phyloP scores from a whole-genome alignment of 2,113 vertebrate genomes.

The Elgaria multicarinata region DNA sequence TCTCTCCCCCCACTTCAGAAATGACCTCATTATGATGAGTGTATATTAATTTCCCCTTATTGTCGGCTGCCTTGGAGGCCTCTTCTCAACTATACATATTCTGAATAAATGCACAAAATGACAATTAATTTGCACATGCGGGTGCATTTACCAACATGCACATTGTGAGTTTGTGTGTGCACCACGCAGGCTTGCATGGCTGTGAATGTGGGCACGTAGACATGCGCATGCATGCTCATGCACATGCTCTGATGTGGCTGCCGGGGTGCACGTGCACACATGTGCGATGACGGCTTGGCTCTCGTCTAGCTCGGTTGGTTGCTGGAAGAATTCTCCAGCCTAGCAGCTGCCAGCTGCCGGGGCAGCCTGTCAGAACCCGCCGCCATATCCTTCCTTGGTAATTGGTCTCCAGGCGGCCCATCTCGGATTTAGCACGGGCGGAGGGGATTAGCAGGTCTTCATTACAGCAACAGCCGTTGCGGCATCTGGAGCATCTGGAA shows the following conservation, averaged over 20 bases:
- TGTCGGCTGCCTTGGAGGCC: no score
- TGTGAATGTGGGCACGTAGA: no score
- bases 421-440: background rate
- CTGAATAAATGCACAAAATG: no score
- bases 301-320: no score
- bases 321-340: background rate
- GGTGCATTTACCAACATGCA: no score
- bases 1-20: no score
- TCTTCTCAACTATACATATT: no score
- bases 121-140: no score
- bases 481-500: background rate
- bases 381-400: background rate
- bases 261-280: background rate
- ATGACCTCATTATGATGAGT: no score
- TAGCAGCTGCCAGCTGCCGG: background rate
- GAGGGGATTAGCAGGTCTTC: background rate
- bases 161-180: no score
- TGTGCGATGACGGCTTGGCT: background rate
- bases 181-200: no score
- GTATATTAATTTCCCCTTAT: no score
- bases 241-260: background rate
- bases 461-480: background rate
- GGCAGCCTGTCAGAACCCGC: background rate
- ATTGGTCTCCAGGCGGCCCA: background rate
- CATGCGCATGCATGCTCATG: background rate